Base-by-base conservation (phyloP, 2,888 invertebrate species). In the Acleris holmiana region DNA sequence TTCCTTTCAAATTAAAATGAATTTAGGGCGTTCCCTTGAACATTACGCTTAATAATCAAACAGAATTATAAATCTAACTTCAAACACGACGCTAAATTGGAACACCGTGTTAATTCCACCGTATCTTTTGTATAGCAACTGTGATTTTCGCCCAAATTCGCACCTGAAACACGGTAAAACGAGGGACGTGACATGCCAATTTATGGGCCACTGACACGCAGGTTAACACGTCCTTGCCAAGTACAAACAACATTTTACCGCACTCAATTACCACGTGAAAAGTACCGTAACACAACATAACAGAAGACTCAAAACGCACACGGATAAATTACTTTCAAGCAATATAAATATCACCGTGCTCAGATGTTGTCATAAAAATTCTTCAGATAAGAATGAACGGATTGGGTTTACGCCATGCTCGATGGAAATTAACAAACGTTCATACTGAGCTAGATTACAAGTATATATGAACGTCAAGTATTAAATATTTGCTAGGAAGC, bases 311-410 rank as follows among this genome's bases (percentile, higher is more conserved):
- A 29, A 29, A 41, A 18, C 6, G n/a, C 23, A 41, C 15, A 17
- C n/a, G 47, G 21, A 54, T 35, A 51, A 57, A 41, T 58, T 40
- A 40, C 47, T 41, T 35, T 48, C 47, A 41, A 19, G 40, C 21
- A 25, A 48, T 18, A 51, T 49, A 21, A 17, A 21, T 29, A 51
- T 29, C 44, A n/a, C 23, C 61, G 23, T 49, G 59, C 54, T 53
- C 49, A 53, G 59, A 41, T 59, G 58, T 48, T 59, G 58, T 48
- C 58, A 54, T 49, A 59, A 65, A 53, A 59, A 65, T 55, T 65
- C 29, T 49, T 49, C 19, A 40, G 64, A 65, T 65, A 65, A 65
- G 49, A 59, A 46, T 49, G 46, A 53, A 23, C 49, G 59, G 41
- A 59, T 59, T 19, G 64, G 17, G 48, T 59, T 44, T 55, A 29